Conservation (phyloP, 2,797 vertebrate species). For the Acanthis flammea region DNA sequence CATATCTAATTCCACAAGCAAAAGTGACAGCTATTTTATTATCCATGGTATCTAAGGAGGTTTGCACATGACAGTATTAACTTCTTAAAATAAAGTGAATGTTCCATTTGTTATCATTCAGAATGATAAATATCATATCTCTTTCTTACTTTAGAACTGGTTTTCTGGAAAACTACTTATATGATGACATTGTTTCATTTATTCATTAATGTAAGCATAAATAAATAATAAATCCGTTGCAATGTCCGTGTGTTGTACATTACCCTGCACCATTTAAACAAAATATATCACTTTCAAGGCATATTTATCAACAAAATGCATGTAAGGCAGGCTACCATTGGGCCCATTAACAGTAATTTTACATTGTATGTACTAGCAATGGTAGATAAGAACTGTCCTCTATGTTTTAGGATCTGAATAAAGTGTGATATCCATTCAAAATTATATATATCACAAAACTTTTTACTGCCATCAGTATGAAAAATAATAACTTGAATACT, state of each 20-base stretch:
- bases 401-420: background rate
- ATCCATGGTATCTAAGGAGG: background rate
- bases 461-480: background rate
- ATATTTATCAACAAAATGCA: background rate
- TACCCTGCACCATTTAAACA: background rate
- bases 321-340: background rate
- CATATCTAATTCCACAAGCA: background rate
- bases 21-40: conserved; percentile 23
- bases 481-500: background rate
- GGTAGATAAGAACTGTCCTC: background rate
- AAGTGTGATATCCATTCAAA: background rate
- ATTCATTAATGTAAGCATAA: background rate
- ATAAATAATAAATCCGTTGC: background rate
- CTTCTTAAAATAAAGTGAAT: background rate
- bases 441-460: background rate
- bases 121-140: background rate
- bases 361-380: background rate
- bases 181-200: background rate
- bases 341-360: background rate
- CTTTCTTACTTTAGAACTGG: background rate
- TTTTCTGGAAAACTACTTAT: background rate
- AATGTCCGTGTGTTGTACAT: background rate
- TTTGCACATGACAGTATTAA: background rate
- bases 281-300: background rate
- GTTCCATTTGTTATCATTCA: background rate